phyloP scores from a whole-genome alignment of 2,888 invertebrate genomes.

The Conomelus anceps region DNA sequence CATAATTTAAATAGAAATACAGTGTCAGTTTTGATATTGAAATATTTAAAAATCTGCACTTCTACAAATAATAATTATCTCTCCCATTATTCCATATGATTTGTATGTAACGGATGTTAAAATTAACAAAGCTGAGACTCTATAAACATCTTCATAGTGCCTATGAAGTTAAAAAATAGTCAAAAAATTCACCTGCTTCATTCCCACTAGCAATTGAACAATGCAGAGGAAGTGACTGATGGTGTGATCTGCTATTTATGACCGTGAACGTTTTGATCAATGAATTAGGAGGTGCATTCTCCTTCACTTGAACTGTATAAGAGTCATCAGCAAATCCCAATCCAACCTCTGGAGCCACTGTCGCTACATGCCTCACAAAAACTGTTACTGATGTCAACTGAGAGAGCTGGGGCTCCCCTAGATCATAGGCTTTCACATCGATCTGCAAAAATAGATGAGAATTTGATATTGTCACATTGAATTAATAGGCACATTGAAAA shows the following conservation, averaged over 20 bases:
- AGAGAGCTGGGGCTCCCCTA: slow-evolving; percentile 76
- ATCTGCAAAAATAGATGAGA: slow-evolving; percentile 47
- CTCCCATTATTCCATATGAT: too few relatives aligned
- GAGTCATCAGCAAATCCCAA: slow-evolving; percentile 82
- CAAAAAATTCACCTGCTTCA: slow-evolving; percentile 52
- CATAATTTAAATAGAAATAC: too few relatives aligned
- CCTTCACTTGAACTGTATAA: slow-evolving; percentile 73
- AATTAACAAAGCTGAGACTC: background rate
- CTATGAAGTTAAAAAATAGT: background rate
- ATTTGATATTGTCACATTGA: background rate
- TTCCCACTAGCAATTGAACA: slow-evolving; percentile 75
- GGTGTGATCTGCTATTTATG: slow-evolving; percentile 63
- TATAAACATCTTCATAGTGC: background rate
- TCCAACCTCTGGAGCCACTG: slow-evolving; percentile 64
- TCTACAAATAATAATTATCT: too few relatives aligned
- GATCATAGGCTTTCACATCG: slow-evolving; percentile 77
- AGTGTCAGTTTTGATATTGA: too few relatives aligned
- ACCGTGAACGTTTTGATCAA: slow-evolving; percentile 64
- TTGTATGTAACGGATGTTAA: background rate
- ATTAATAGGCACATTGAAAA: background rate
- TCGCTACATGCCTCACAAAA: slow-evolving; percentile 73
- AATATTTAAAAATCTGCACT: too few relatives aligned
- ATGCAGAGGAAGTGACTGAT: slow-evolving; percentile 62
- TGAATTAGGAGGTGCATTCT: slow-evolving; percentile 62
- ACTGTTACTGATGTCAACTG: slow-evolving; percentile 75